Base-by-base conservation (phyloP, 2,797 vertebrate species). In the Myripristis murdjan region DNA sequence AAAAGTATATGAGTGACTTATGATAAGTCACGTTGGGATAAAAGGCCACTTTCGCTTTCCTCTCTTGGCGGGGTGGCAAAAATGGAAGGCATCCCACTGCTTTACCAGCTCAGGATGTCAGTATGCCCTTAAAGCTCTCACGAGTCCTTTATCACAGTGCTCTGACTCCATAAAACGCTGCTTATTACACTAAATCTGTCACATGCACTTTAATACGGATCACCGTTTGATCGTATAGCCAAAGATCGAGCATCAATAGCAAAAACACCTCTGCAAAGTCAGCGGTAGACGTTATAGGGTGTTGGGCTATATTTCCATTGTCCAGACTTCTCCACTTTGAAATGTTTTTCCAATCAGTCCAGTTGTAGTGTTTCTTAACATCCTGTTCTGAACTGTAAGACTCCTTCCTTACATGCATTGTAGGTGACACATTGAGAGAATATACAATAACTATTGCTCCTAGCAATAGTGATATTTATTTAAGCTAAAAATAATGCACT, bases 141-240 rank as follows among this genome's bases (percentile, higher is more conserved):
- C 54, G 31, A 73, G 82, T 75, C 82, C 77, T 91, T 88, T 74
- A 87, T 88, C 80, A 64, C 55, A 1, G 18, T 24, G 48, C 78
- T 83, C 83, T 76, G 82, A 81, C 84, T 85, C 88, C 73, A 91
- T 91, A 90, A 91, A 91, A 86, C 5, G 20, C 78, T 71, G 70
- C 81, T 87, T 79, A 90, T 89, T 83, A 88, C 86, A 87, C 79
- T 90, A 89, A 90, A 89, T 81, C 85, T 91, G 83, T 59, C 83
- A 83, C 20, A 22, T 51, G 58, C 37, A 48, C 72, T 83, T 78
- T 87, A 82, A 82, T 76, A 77, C 37, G 81, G 81, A 89, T 84
- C 79, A 49, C 61, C 2, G 59, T 87, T 81, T 82, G 75, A 85
- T 22, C 35, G 33, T 57, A 31, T 12, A 20, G 18, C 26, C 16